phyloP scores from a whole-genome alignment of 2,113 vertebrate species.

The Gymnogyps californianus region DNA sequence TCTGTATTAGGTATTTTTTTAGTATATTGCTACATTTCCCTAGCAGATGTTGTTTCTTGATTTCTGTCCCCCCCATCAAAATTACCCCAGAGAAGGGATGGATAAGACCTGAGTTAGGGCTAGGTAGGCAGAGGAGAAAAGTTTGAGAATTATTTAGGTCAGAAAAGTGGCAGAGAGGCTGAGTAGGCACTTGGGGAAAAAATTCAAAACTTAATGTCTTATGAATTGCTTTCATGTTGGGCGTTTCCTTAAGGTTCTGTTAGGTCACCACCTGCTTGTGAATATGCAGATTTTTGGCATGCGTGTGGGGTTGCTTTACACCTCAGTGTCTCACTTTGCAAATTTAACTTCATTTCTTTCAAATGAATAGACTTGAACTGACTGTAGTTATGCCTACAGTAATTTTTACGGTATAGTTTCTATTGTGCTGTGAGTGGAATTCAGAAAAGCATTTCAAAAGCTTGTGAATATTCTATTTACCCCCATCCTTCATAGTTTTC shows the following conservation, averaged over 20 bases:
- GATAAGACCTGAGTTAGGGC: neutral
- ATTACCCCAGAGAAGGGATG: neutral
- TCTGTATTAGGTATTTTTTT: neutral
- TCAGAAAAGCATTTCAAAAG: neutral
- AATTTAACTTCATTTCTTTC: neutral
- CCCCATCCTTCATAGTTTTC: neutral
- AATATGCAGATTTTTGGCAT: neutral
- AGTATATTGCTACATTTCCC: neutral
- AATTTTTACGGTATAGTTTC: neutral
- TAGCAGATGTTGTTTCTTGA: neutral
- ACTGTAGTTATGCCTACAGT: neutral
- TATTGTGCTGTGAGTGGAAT: neutral
- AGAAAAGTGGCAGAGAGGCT: neutral
- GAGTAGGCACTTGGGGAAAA: neutral
- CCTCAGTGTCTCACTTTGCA: neutral
- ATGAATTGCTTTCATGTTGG: neutral
- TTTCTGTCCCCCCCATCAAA: no score
- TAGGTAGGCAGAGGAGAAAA: neutral
- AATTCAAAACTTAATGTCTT: neutral
- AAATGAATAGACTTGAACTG: neutral
- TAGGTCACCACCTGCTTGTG: neutral
- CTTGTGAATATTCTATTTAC: neutral
- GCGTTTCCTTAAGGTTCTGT: neutral
- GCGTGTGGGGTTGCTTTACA: neutral
- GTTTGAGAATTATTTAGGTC: neutral